Conservation (phyloP, 2,797 vertebrate genomes). For the Dryobates pubescens region DNA sequence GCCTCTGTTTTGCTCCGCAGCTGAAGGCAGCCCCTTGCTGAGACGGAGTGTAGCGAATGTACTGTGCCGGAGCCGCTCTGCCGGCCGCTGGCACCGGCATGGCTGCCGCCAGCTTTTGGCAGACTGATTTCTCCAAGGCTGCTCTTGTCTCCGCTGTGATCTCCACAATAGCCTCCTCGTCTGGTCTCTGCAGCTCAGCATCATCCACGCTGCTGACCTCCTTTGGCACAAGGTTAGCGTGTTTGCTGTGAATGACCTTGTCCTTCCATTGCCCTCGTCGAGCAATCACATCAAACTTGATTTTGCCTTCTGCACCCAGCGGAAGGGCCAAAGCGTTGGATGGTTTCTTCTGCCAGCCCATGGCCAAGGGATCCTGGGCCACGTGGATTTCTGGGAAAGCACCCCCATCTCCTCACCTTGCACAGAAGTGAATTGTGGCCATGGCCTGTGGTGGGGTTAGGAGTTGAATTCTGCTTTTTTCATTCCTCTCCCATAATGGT, state of each 20-base stretch:
- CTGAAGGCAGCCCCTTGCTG: conserved; percentile 98
- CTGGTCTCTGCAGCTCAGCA: conserved; percentile 90
- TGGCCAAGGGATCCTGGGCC: conserved; percentile 96
- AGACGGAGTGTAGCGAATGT: conserved; percentile 98
- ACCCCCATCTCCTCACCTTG: conserved; percentile 96
- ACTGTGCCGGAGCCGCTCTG: conserved; percentile 97
- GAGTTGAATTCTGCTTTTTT: conserved; percentile 84
- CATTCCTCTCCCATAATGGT: no score
- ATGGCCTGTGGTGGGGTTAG: conserved; percentile 75
- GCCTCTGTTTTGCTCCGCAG: conserved; percentile 97
- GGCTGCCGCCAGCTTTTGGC: conserved; percentile 96
- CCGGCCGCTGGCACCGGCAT: conserved; percentile 98
- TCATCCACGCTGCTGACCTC: conserved; percentile 93
- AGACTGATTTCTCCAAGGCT: conserved; percentile 94
- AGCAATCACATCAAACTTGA: conserved; percentile 96
- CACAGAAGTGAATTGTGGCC: conserved; percentile 80
- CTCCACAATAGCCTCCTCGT: conserved; percentile 94
- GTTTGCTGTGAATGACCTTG: conserved; percentile 97
- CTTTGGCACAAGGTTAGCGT: conserved; percentile 95
- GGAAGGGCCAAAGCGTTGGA: conserved; percentile 95
- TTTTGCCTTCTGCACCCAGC: conserved; percentile 96
- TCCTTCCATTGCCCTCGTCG: conserved; percentile 92
- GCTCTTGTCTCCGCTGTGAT: conserved; percentile 95
- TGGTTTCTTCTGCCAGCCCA: conserved; percentile 95
- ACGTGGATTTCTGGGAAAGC: conserved; percentile 97